These are phyloP conservation scores for Enteromius fasciolatus DNA, from an alignment of 2,797 vertebrate species.

Conservation along the genomic window DNA sequence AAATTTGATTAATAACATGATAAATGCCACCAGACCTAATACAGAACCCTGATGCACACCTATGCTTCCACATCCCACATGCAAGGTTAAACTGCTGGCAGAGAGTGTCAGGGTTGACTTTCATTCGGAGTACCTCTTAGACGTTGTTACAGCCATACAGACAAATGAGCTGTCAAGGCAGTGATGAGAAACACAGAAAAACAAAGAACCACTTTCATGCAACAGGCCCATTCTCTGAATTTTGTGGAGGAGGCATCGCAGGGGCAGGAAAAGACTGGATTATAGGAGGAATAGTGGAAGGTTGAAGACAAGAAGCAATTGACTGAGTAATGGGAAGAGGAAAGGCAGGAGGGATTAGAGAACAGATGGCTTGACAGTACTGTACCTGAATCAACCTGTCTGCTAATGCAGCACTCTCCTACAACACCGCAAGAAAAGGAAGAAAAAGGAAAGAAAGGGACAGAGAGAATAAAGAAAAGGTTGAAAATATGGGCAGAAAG, in stretches of 20 bases:
- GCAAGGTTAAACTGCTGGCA: slow-evolving; percentile 48
- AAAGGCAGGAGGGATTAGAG: slow-evolving; percentile 47
- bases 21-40: slow-evolving; percentile 12
- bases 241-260: not conserved
- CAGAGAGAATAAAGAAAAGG: slow-evolving; percentile 4
- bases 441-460: slow-evolving; percentile 65
- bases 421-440: slow-evolving; percentile 68
- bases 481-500: slow-evolving; percentile 29
- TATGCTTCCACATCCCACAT: slow-evolving; percentile 66
- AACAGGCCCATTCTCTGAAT: slow-evolving; percentile 45
- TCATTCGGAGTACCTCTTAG: slow-evolving; percentile 3
- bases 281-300: not conserved
- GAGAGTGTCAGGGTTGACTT: slow-evolving; percentile 30
- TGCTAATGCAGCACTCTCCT: slow-evolving; percentile 97
- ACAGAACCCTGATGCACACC: slow-evolving; percentile 49
- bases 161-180: slow-evolving; percentile 63
- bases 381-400: slow-evolving; percentile 98
- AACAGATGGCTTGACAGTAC: slow-evolving; percentile 69
- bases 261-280: slow-evolving; percentile 19
- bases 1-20: not conserved
- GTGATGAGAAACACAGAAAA: slow-evolving; percentile 37
- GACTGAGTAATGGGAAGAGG: slow-evolving; percentile 31
- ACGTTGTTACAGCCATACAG: slow-evolving; percentile 33
- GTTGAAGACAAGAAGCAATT: not conserved
- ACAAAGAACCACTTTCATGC: slow-evolving; percentile 67